Percentiles rank a stretch among this genome's conserved stretches.
Evolutionary conservation across 1,140 invertebrate species (phyloP).

Genomic region (Steinernema khuongi): DNA sequence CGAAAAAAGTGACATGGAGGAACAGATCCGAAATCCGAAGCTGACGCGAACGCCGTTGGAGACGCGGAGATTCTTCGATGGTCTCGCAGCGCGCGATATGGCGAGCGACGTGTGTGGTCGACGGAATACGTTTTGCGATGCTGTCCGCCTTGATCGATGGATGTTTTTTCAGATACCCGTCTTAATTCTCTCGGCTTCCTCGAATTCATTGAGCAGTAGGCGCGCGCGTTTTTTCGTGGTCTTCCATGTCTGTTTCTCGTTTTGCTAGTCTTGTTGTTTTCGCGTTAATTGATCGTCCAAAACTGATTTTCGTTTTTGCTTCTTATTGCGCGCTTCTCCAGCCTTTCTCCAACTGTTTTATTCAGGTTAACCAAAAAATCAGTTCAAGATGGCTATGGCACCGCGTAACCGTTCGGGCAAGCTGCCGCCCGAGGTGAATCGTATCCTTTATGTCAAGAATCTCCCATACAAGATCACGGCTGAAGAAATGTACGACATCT

Average conservation of each 20-base stretch:
- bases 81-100: too few relatives aligned
- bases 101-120: too few relatives aligned
- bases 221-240: slow-evolving; percentile 38
- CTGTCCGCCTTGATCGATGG: too few relatives aligned
- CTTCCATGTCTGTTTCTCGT: slow-evolving; percentile 25
- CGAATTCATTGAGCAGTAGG: too few relatives aligned
- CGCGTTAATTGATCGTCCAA: too few relatives aligned
- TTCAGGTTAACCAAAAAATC: slow-evolving; percentile 21
- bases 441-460: slow-evolving; percentile 92
- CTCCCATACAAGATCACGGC: slow-evolving; percentile 97
- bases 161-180: too few relatives aligned
- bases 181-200: too few relatives aligned
- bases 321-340: slow-evolving; percentile 33
- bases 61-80: too few relatives aligned
- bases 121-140: too few relatives aligned
- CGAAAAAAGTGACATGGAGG: slow-evolving; percentile 19
- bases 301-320: slow-evolving; percentile 21
- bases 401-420: slow-evolving; percentile 43
- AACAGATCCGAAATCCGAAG: too few relatives aligned
- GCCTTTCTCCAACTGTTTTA: slow-evolving; percentile 25
- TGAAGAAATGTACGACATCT: slow-evolving; percentile 99
- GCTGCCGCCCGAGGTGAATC: slow-evolving; percentile 94
- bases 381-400: slow-evolving; percentile 52
- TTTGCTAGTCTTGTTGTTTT: too few relatives aligned
- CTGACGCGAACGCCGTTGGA: too few relatives aligned